Evolutionary conservation across 2,888 invertebrate species (phyloP).

Genomic region (Caenorhabditis zanzibari): DNA sequence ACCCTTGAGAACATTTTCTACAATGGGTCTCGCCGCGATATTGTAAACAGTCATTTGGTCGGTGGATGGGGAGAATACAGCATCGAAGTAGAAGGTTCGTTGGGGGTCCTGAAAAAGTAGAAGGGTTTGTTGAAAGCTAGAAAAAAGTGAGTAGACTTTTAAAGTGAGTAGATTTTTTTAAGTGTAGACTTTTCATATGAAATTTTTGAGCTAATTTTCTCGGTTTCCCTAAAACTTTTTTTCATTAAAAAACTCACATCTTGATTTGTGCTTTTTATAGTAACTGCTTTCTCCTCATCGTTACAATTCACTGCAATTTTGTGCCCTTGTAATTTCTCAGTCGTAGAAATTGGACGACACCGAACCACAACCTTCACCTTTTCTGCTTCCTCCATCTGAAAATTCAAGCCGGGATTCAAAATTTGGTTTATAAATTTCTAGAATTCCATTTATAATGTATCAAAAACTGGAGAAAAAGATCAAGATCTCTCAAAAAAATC

Average conservation of each 20-base stretch:
- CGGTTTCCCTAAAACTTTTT: no score
- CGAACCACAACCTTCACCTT: constrained; percentile 97
- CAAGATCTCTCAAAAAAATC: neutral
- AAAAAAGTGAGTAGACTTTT: no score
- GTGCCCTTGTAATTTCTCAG: constrained; percentile 88
- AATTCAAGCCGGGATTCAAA: neutral
- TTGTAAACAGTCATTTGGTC: constrained; percentile 94
- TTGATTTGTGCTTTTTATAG: constrained; percentile 45
- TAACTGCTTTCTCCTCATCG: constrained; percentile 66
- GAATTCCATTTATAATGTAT: no score
- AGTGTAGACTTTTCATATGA: no score
- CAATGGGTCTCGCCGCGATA: constrained; percentile 95
- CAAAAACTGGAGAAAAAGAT: neutral
- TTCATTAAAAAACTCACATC: constrained; percentile 53
- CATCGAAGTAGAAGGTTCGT: constrained; percentile 95
- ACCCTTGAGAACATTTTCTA: constrained; percentile 95
- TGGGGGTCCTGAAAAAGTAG: constrained; percentile 86
- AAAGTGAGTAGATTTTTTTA: no score
- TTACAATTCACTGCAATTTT: constrained; percentile 43
- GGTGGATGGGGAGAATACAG: constrained; percentile 92
- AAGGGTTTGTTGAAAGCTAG: no score
- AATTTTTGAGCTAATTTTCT: no score
- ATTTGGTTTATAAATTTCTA: no score
- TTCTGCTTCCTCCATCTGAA: constrained; percentile 86
- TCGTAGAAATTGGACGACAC: constrained; percentile 93